These are phyloP conservation scores for Anodontia alba DNA, from an alignment of 2,888 invertebrate genomes.

Conservation along the genomic window DNA sequence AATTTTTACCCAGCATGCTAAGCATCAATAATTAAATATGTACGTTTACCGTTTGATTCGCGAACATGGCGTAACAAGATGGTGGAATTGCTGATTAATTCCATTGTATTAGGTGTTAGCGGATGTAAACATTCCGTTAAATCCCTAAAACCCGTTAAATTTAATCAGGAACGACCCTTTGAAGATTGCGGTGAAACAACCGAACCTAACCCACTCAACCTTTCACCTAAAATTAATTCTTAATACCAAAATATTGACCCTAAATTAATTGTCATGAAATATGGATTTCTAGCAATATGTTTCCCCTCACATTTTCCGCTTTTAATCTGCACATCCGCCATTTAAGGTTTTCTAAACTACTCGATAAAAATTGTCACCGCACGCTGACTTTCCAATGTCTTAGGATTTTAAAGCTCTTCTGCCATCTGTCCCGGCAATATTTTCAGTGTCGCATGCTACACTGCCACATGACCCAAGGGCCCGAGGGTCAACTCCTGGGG, in stretches of 20 bases:
- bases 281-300: constrained; percentile 49
- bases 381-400: constrained; percentile 53
- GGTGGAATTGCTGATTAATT: background rate
- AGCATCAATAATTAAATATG: constrained; percentile 8
- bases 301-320: constrained; percentile 45
- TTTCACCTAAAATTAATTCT: constrained; percentile 42
- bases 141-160: background rate
- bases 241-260: constrained; percentile 54
- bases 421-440: constrained; percentile 50
- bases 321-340: constrained; percentile 39
- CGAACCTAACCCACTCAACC: constrained; percentile 28
- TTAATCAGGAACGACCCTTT: background rate
- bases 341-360: constrained; percentile 46
- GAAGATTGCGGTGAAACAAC: constrained; percentile 35
- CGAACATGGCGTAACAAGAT: background rate
- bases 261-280: constrained; percentile 39
- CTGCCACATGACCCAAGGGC: constrained; percentile 48
- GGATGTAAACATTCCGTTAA: background rate
- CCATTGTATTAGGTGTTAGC: background rate
- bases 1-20: too few species aligned
- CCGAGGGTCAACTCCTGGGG: constrained; percentile 49
- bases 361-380: constrained; percentile 30
- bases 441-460: constrained; percentile 22
- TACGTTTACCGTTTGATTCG: constrained; percentile 3
- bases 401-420: constrained; percentile 28